Evolutionary conservation across 2,888 invertebrate genomes (phyloP).

Genomic region (Melanargia galathea): DNA sequence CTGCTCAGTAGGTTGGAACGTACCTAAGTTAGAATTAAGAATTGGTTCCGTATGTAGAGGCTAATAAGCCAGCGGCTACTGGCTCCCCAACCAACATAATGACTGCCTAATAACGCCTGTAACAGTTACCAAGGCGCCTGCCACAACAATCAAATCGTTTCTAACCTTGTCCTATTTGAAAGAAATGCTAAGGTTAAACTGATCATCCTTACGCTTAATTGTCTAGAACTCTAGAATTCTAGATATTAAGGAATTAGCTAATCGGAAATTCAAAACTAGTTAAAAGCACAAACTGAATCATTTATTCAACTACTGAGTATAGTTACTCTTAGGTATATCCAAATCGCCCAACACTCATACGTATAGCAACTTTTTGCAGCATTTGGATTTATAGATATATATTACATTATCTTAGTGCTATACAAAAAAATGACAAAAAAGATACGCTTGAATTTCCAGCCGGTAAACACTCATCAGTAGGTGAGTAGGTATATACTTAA

Average conservation of each 20-base stretch:
- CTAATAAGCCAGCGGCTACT: slow-evolving; percentile 37
- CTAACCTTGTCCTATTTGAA: slow-evolving; percentile 39
- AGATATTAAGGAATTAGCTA: too few relatives aligned
- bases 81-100: slow-evolving; percentile 43
- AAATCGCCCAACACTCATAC: too few relatives aligned
- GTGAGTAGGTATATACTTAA: too few relatives aligned
- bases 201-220: slow-evolving; percentile 12
- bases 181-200: slow-evolving; percentile 35
- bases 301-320: too few relatives aligned
- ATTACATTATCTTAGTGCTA: too few relatives aligned
- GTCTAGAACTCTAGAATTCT: neutral
- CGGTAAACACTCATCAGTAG: too few relatives aligned
- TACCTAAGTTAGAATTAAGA: neutral
- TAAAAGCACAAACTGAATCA: neutral
- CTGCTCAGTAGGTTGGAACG: too few relatives aligned
- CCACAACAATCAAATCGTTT: slow-evolving; percentile 38
- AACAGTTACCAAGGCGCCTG: slow-evolving; percentile 39
- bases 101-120: slow-evolving; percentile 46
- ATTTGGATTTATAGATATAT: too few relatives aligned
- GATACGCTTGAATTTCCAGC: too few relatives aligned
- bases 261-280: neutral
- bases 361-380: too few relatives aligned
- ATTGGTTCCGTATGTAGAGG: slow-evolving; percentile 3
- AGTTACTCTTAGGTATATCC: too few relatives aligned
- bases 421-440: too few relatives aligned